These are phyloP conservation scores for Allacma fusca DNA, from an alignment of 2,888 invertebrate species.

Conservation along the genomic window DNA sequence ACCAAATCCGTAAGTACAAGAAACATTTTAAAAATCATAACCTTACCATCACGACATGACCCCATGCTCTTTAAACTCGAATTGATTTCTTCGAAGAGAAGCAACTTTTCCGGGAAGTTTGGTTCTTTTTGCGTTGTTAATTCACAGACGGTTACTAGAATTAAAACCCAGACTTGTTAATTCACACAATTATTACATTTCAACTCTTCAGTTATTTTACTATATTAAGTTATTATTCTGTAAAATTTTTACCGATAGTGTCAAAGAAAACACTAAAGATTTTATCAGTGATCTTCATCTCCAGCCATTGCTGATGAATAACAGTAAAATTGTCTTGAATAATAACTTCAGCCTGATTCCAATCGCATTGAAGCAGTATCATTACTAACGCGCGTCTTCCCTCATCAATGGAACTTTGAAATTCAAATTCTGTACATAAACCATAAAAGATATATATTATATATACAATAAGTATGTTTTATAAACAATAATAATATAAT, in stretches of 20 bases:
- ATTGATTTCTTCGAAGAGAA: no score
- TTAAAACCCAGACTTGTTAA: neutral
- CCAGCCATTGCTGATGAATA: conserved; percentile 33
- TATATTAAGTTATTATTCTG: no score
- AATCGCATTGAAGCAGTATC: conserved; percentile 40
- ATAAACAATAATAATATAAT: no score
- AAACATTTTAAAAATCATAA: no score
- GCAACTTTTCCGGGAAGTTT: neutral
- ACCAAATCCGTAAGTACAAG: no score
- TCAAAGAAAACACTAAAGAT: conserved; percentile 33
- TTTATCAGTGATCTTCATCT: conserved; percentile 39
- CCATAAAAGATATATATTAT: neutral
- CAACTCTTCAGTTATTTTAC: no score
- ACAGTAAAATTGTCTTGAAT: conserved; percentile 28
- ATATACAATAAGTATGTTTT: no score
- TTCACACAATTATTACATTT: neutral
- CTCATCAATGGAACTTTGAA: conserved; percentile 26
- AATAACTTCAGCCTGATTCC: conserved; percentile 13
- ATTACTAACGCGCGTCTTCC: conserved; percentile 34
- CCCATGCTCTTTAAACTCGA: no score
- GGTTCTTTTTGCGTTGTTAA: conserved; percentile 1
- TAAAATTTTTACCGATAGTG: conserved; percentile 48
- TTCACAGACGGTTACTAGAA: conserved; percentile 23
- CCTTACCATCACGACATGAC: no score
- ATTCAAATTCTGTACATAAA: conserved; percentile 26